These are phyloP conservation scores for Trichogramma pretiosum DNA, from an alignment of 1,140 invertebrate genomes.

Conservation along the genomic window DNA sequence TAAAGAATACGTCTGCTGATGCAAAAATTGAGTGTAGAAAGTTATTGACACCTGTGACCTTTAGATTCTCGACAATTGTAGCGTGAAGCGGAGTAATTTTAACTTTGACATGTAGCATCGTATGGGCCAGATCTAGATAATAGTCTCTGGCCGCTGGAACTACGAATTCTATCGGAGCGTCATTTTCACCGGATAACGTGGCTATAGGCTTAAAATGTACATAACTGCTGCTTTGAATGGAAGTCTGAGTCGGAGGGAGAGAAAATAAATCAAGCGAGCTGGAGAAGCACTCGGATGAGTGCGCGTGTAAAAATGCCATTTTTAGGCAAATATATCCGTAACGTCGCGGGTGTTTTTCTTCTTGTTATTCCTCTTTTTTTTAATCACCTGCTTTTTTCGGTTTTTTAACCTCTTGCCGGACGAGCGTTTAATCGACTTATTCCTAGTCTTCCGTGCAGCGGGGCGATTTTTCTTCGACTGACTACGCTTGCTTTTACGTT, in stretches of 20 bases:
- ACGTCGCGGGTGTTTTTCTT: neutral
- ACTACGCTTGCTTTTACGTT: neutral
- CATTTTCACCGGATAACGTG: conserved; percentile 23
- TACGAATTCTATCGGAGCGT: conserved; percentile 37
- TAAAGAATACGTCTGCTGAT: conserved; percentile 38
- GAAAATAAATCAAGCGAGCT: conserved; percentile 41
- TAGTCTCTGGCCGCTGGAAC: conserved; percentile 31
- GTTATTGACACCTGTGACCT: conserved; percentile 30
- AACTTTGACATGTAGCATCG: conserved; percentile 23
- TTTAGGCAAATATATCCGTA: conserved; percentile 9
- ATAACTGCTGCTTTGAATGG: conserved; percentile 30
- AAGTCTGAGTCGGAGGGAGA: conserved; percentile 37
- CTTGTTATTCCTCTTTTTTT: conserved; percentile 7
- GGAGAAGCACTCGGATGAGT: conserved; percentile 24
- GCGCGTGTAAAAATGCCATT: conserved; percentile 20
- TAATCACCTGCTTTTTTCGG: neutral
- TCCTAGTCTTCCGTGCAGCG: neutral
- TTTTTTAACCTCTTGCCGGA: conserved; percentile 4
- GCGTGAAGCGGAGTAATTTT: conserved; percentile 19
- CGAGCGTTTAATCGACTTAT: conserved; percentile 4
- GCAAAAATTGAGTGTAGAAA: conserved; percentile 39
- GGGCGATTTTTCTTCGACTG: neutral
- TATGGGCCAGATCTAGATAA: conserved; percentile 36
- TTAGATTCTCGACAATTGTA: conserved; percentile 4
- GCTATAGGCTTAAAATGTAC: conserved; percentile 39